These are phyloP conservation scores for Tyrannus savana DNA, from an alignment of 2,113 vertebrate genomes.

Conservation along the genomic window DNA sequence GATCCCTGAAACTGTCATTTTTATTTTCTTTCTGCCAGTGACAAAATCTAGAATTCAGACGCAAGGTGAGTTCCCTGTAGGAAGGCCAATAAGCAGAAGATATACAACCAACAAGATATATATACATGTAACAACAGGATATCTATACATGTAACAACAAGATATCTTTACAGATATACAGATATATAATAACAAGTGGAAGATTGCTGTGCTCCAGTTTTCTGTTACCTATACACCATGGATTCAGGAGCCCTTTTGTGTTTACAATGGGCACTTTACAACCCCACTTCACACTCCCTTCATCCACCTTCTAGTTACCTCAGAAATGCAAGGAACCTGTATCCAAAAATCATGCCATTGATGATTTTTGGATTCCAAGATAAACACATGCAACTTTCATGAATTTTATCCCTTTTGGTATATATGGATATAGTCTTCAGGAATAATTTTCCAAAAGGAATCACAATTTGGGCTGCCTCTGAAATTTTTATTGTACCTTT, in stretches of 20 bases:
- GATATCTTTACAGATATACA: no score
- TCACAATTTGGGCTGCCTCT: background rate
- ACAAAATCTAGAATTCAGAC: background rate
- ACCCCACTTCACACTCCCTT: background rate
- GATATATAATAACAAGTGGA: background rate
- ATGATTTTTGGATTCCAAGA: background rate
- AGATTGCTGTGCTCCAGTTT: background rate
- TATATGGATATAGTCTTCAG: background rate
- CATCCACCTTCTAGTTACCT: background rate
- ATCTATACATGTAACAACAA: background rate
- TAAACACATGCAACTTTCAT: background rate
- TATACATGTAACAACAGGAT: background rate
- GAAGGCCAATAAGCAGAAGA: background rate
- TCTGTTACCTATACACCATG: background rate
- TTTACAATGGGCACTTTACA: rapidly evolving
- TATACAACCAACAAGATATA: background rate
- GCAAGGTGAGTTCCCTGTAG: background rate
- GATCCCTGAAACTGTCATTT: background rate
- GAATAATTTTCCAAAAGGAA: background rate
- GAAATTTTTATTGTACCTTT: background rate
- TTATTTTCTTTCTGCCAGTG: background rate
- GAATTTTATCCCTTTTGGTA: background rate
- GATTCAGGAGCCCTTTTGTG: background rate
- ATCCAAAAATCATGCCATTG: background rate
- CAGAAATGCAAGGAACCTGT: background rate